Conservation (phyloP, 35 echinoderm and acorn worm genomes). For the Eucidaris tribuloides region DNA sequence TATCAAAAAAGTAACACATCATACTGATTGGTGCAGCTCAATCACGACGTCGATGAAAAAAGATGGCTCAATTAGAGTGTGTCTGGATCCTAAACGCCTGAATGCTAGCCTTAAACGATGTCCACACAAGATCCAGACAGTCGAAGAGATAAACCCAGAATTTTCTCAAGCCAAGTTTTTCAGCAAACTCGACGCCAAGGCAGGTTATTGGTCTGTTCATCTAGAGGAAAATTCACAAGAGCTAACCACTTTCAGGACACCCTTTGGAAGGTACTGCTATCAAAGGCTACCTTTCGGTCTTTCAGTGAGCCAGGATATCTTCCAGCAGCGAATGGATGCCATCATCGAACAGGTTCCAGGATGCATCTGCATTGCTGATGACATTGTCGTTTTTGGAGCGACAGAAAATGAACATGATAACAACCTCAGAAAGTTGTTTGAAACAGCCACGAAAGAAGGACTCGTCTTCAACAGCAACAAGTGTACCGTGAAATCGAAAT, state of each 20-base stretch:
- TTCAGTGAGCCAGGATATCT: constrained; percentile 15
- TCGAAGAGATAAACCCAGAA: neutral
- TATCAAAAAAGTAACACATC: constrained; percentile 5
- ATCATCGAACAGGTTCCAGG: neutral
- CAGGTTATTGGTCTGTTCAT: constrained; percentile 71
- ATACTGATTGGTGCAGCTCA: constrained; percentile 47
- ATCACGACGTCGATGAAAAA: constrained; percentile 32
- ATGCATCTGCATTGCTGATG: neutral
- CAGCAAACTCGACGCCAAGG: constrained; percentile 53
- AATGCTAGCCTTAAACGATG: constrained; percentile 5
- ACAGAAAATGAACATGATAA: constrained; percentile 56
- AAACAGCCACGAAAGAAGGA: constrained; percentile 28
- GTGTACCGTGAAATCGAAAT: constrained; percentile 43
- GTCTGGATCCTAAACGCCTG: constrained; percentile 28
- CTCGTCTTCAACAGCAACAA: constrained; percentile 57
- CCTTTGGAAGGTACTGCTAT: constrained; percentile 68
- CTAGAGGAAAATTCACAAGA: constrained; percentile 32
- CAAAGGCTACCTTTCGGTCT: constrained; percentile 21
- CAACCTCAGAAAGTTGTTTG: constrained; percentile 26
- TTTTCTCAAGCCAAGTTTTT: constrained; percentile 40
- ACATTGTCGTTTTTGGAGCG: constrained; percentile 26
- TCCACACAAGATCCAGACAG: constrained; percentile 21
- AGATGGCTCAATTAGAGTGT: constrained; percentile 31
- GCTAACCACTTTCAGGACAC: constrained; percentile 70
- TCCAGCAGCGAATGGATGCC: constrained; percentile 10